A percentile compares a stretch with the other conserved stretches of the same genome.
phyloP scores from a whole-genome alignment of 2,888 invertebrate genomes.

The Trachelus iudaicus region DNA sequence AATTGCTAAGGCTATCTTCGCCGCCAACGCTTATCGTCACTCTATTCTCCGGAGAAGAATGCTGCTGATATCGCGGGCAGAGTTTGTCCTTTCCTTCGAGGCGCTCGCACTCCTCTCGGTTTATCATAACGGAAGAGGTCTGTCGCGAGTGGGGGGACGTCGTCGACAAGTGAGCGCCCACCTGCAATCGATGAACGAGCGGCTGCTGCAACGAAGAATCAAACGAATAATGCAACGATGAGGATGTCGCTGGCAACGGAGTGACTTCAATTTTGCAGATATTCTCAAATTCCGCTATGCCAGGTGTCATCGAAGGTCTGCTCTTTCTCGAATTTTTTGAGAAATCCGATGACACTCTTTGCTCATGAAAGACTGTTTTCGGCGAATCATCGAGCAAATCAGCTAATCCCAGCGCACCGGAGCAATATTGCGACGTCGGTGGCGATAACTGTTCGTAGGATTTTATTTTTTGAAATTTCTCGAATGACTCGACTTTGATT shows the following conservation, averaged over 20 bases:
- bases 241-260: constrained; percentile 25
- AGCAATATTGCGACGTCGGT: constrained; percentile 39
- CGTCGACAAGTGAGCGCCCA: constrained; percentile 38
- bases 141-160: constrained; percentile 54
- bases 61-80: neutral
- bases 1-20: constrained; percentile 57
- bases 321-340: neutral
- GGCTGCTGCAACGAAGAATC: too few species aligned
- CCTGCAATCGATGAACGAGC: constrained; percentile 59
- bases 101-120: constrained; percentile 72
- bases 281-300: constrained; percentile 42
- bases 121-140: constrained; percentile 78
- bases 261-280: constrained; percentile 61
- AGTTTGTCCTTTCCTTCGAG: neutral
- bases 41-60: constrained; percentile 52
- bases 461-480: constrained; percentile 56
- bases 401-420: neutral
- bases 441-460: constrained; percentile 61
- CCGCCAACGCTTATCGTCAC: constrained; percentile 67
- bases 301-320: neutral
- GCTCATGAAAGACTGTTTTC: neutral
- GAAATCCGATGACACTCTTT: neutral
- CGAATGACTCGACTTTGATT: constrained; percentile 8
- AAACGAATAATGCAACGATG: too few species aligned
- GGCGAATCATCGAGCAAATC: neutral